These are phyloP conservation scores for Zapus hudsonius DNA, from an alignment of 2,113 vertebrate genomes.

Conservation along the genomic window DNA sequence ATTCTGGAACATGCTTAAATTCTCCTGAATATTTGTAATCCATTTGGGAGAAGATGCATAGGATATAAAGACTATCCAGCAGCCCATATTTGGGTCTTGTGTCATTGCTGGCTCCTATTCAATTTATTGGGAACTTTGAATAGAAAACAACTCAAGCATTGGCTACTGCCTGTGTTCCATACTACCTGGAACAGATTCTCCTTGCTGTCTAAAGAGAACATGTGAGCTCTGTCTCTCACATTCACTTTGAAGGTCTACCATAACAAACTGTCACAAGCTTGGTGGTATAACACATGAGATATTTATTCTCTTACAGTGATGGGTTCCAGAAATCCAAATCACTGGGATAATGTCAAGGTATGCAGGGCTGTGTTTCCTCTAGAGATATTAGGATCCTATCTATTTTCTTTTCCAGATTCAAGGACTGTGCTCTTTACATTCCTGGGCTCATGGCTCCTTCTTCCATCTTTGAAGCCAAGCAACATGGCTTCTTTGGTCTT, in stretches of 20 bases:
- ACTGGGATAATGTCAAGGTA: neutral
- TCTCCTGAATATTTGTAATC: neutral
- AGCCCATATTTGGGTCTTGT: neutral
- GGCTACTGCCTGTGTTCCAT: neutral
- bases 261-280: neutral
- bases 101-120: neutral
- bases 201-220: neutral
- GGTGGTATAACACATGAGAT: neutral
- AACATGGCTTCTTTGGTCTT: neutral
- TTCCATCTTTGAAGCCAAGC: neutral
- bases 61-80: neutral
- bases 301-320: neutral
- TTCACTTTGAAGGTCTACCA: neutral
- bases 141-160: neutral
- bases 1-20: neutral
- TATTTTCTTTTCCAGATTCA: neutral
- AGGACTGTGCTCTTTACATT: rapidly evolving
- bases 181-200: neutral
- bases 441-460: neutral
- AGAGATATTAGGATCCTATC: neutral
- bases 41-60: neutral
- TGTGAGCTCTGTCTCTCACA: neutral
- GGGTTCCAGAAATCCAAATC: neutral
- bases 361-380: neutral
- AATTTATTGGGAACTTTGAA: neutral